Evolutionary conservation across 2,113 vertebrate genomes (phyloP).

Genomic region (Strix uralensis): DNA sequence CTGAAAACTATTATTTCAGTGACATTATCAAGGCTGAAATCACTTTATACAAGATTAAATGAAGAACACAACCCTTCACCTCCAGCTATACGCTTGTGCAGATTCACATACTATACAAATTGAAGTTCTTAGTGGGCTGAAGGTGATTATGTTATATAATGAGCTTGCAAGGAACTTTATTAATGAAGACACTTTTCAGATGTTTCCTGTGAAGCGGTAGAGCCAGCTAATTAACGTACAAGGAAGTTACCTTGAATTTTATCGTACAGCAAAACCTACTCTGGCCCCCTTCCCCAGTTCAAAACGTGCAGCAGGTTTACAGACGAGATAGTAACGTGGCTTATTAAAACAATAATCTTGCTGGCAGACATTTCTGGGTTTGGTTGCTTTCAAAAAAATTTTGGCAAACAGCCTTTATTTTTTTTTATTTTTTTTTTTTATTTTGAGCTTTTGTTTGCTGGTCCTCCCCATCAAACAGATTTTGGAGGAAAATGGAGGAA

Average conservation of each 20-base stretch:
- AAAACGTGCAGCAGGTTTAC: neutral
- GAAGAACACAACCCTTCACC: neutral
- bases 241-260: neutral
- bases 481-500: neutral
- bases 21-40: neutral
- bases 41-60: neutral
- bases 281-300: neutral
- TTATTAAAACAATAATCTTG: neutral
- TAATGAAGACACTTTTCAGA: neutral
- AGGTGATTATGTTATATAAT: neutral
- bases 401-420: neutral
- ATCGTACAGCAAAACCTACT: neutral
- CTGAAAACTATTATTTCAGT: neutral
- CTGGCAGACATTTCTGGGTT: neutral
- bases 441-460: neutral
- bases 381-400: neutral
- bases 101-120: neutral
- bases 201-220: neutral
- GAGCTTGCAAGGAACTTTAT: neutral
- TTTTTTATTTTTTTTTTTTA: neutral
- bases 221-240: neutral
- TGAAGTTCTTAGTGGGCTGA: neutral
- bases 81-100: neutral
- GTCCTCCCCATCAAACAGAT: neutral
- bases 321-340: neutral